A percentile compares a stretch with the other conserved stretches of the same genome.
Conservation (phyloP, 1,140 invertebrate species). For the Hestina assimilis region DNA sequence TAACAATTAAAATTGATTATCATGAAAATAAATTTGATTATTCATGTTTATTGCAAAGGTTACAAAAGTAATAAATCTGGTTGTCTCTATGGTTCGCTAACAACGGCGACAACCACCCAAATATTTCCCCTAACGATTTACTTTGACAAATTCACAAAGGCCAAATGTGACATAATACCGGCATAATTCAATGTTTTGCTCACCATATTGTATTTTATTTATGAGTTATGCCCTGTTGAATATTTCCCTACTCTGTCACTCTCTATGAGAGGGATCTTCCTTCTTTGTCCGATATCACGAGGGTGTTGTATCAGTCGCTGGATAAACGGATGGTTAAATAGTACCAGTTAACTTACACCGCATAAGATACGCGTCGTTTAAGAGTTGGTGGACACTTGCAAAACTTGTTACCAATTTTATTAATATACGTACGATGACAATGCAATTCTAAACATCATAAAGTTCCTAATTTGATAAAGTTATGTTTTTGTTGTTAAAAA, state of each 20-base stretch:
- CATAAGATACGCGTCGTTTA: slow-evolving; percentile 65
- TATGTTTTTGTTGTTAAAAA: not conserved
- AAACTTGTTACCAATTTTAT: slow-evolving; percentile 16
- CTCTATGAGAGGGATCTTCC: slow-evolving; percentile 24
- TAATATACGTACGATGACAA: not conserved
- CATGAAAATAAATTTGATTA: slow-evolving; percentile 6
- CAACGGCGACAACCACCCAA: slow-evolving; percentile 55
- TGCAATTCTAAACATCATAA: not conserved
- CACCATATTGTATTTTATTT: slow-evolving; percentile 80
- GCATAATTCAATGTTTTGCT: slow-evolving; percentile 79
- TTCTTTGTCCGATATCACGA: slow-evolving; percentile 45
- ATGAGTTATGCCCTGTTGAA: slow-evolving; percentile 73
- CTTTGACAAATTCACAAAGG: slow-evolving; percentile 74
- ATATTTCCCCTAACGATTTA: slow-evolving; percentile 52
- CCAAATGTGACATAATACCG: slow-evolving; percentile 79
- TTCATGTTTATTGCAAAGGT: slow-evolving; percentile 23
- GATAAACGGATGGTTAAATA: slow-evolving; percentile 74
- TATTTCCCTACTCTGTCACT: slow-evolving; percentile 46
- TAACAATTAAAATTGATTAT: not conserved
- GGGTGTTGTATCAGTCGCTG: slow-evolving; percentile 61
- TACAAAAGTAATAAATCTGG: slow-evolving; percentile 47
- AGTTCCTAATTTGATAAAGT: not conserved
- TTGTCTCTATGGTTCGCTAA: slow-evolving; percentile 42
- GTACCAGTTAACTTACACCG: slow-evolving; percentile 73
- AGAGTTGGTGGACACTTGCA: slow-evolving; percentile 37